Percentiles rank a stretch among this genome's conserved stretches.
Evolutionary conservation across 2,113 vertebrate genomes (phyloP).

Genomic region (rat (Rattus norvegicus)): DNA sequence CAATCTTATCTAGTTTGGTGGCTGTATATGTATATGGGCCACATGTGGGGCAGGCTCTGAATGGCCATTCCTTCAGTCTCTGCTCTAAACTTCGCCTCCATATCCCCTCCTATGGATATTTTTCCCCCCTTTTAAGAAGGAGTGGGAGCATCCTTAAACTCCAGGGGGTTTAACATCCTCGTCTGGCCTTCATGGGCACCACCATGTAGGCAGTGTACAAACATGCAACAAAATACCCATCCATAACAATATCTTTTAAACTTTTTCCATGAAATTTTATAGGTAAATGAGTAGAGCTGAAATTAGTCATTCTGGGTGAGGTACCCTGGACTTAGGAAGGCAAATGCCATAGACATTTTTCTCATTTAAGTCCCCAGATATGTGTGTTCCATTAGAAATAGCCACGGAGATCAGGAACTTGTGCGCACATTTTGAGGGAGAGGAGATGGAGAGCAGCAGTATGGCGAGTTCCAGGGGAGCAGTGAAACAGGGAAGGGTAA

Average conservation of each 20-base stretch:
- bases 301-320: background rate
- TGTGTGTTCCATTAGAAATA: background rate
- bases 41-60: too few species aligned
- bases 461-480: background rate
- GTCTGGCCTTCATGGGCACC: background rate
- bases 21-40: too few species aligned
- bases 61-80: too few species aligned
- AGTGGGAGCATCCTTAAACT: background rate
- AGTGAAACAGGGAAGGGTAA: background rate
- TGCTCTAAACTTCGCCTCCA: too few species aligned
- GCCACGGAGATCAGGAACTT: background rate
- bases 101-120: too few species aligned
- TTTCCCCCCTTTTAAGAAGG: too few species aligned
- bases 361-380: background rate
- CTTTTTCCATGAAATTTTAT: background rate
- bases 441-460: background rate
- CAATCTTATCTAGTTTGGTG: too few species aligned
- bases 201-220: background rate
- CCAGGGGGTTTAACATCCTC: background rate
- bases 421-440: background rate
- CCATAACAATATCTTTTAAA: background rate
- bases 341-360: background rate
- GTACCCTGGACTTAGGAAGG: background rate
- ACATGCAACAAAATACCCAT: background rate
- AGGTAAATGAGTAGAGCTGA: background rate